Conservation (phyloP, 2,797 vertebrate genomes). For the Oreochromis grahami region DNA sequence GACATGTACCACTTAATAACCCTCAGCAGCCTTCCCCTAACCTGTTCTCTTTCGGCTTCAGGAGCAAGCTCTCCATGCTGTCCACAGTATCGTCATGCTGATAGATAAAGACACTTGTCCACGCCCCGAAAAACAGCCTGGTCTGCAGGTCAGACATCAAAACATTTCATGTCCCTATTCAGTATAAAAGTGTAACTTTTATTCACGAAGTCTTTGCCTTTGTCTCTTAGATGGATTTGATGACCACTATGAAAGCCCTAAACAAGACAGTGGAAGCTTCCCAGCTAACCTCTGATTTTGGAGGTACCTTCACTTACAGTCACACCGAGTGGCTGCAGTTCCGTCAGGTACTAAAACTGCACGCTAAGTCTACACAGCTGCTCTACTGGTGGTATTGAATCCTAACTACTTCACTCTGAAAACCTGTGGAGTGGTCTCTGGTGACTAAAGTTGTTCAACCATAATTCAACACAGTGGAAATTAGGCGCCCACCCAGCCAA, state of each 20-base stretch:
- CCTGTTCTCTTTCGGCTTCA: constrained; percentile 9
- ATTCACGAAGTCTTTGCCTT: background rate
- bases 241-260: constrained; percentile 85
- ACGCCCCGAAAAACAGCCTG: constrained; percentile 78
- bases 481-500: background rate
- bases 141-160: constrained; percentile 80
- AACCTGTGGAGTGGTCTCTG: background rate
- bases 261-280: constrained; percentile 83
- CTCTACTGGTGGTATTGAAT: background rate
- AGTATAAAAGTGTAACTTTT: background rate
- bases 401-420: background rate
- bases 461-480: background rate
- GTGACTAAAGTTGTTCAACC: background rate
- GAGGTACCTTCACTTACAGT: constrained; percentile 85
- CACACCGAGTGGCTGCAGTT: constrained; percentile 92
- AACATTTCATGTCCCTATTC: background rate
- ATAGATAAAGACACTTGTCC: constrained; percentile 82
- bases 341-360: constrained; percentile 82
- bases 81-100: constrained; percentile 80
- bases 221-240: constrained; percentile 81
- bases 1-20: background rate
- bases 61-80: constrained; percentile 78
- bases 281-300: constrained; percentile 85
- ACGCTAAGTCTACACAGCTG: background rate
- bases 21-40: background rate